Conservation (phyloP, 2,113 vertebrate species). For the Scomber colias region DNA sequence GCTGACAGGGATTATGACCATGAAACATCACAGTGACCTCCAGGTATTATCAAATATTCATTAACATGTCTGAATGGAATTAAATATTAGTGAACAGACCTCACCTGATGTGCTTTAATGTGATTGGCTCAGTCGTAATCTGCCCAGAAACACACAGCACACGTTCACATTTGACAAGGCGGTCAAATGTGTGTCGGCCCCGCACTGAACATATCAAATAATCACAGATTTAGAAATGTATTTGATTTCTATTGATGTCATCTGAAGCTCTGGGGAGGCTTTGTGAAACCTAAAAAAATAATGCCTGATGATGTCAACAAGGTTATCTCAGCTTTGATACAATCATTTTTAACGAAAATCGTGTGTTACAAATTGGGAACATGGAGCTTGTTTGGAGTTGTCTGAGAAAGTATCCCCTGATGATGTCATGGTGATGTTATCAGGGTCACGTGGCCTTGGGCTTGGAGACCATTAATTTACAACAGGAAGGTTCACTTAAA, state of each 20-base stretch:
- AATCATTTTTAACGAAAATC: too few relatives aligned
- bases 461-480: neutral
- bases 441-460: neutral
- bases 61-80: conserved; percentile 66
- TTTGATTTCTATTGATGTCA: neutral
- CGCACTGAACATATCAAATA: neutral
- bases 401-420: neutral
- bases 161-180: neutral
- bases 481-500: neutral
- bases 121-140: conserved; percentile 42
- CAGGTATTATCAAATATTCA: conserved; percentile 70
- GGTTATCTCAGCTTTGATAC: too few relatives aligned
- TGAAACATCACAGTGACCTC: conserved; percentile 37
- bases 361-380: too few relatives aligned
- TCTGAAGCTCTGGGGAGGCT: neutral
- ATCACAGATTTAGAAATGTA: neutral
- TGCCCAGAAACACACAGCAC: conserved; percentile 51
- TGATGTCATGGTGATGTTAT: neutral
- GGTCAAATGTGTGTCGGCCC: neutral
- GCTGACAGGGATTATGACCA: conserved; percentile 16
- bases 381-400: too few relatives aligned
- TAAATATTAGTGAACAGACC: conserved; percentile 67
- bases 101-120: conserved; percentile 51
- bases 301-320: neutral
- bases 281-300: neutral